phyloP scores from a whole-genome alignment of 2,797 vertebrate genomes.

The Taenioides sp. region DNA sequence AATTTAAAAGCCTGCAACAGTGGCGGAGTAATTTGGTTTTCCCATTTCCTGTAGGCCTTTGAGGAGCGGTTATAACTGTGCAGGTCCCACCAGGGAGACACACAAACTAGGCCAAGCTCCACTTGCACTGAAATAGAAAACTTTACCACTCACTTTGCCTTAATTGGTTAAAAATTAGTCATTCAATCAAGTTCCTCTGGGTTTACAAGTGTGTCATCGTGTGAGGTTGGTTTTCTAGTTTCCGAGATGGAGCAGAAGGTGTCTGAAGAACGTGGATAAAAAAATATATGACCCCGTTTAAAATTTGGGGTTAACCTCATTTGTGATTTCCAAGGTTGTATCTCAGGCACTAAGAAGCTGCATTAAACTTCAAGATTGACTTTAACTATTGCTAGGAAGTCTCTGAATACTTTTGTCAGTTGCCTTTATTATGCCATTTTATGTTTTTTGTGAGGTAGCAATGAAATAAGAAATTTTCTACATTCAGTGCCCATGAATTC shows the following conservation, averaged over 20 bases:
- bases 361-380: background rate
- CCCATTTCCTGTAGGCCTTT: constrained; percentile 79
- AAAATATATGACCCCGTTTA: background rate
- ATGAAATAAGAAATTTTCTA: too few species aligned
- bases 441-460: too few species aligned
- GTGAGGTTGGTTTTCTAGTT: constrained; percentile 8
- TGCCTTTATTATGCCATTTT: too few species aligned
- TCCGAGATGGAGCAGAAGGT: constrained; percentile 2
- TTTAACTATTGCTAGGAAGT: background rate
- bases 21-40: constrained; percentile 78
- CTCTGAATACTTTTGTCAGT: background rate
- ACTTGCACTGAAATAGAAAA: constrained; percentile 78
- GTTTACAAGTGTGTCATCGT: constrained; percentile 22
- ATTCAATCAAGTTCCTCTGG: constrained; percentile 36
- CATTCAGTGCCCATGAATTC: too few species aligned
- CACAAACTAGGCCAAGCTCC: constrained; percentile 77
- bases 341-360: background rate
- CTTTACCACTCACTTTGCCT: constrained; percentile 50
- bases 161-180: constrained; percentile 55
- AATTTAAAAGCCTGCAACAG: constrained; percentile 55
- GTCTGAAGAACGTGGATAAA: background rate
- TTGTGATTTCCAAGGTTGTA: background rate
- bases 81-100: constrained; percentile 70
- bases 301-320: constrained; percentile 9
- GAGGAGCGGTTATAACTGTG: constrained; percentile 71